Conservation (phyloP, 2,797 vertebrate species). For the Euthynnus affinis region DNA sequence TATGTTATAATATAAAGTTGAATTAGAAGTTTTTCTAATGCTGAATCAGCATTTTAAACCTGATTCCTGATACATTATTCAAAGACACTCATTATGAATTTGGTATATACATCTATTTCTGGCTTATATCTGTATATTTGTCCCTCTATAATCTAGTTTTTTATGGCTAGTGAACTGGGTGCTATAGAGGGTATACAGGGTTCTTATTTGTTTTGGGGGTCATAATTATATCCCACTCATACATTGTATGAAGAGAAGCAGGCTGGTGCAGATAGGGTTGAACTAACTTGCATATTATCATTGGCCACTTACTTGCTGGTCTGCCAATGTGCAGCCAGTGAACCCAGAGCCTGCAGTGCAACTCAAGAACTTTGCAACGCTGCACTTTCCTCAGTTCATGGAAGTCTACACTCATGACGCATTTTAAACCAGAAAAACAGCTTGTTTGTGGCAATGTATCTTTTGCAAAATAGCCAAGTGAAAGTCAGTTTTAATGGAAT, state of each 20-base stretch:
- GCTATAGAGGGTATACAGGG: neutral
- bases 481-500: constrained; percentile 36
- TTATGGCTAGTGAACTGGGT: neutral
- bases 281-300: constrained; percentile 9
- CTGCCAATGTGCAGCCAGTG: constrained; percentile 36
- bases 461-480: constrained; percentile 39
- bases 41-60: neutral
- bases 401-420: constrained; percentile 35
- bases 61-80: neutral
- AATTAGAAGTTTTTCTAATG: neutral
- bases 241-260: neutral
- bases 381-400: constrained; percentile 39
- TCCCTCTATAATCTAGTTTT: neutral
- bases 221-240: neutral
- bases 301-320: constrained; percentile 23
- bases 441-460: constrained; percentile 37
- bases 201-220: neutral
- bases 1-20: neutral
- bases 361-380: constrained; percentile 50
- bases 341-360: constrained; percentile 41
- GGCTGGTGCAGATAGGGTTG: constrained; percentile 3
- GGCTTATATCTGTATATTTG: neutral
- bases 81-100: neutral
- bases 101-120: neutral
- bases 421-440: constrained; percentile 52